Percentiles rank a stretch among this genome's conserved stretches.
Conservation (phyloP, 2,888 invertebrate species). For the Eremobia ochroleuca region DNA sequence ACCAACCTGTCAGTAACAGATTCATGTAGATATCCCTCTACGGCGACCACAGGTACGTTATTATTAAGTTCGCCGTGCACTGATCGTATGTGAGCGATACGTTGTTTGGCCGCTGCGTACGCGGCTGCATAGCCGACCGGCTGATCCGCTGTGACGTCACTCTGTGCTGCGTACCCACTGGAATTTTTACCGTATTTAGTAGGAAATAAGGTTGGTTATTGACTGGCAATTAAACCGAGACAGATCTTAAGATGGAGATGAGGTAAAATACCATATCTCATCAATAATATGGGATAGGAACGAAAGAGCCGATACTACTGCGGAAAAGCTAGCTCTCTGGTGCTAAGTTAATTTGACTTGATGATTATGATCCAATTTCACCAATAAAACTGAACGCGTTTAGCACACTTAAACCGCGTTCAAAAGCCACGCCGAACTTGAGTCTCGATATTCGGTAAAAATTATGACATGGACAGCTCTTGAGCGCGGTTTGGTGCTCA, state of each 20-base stretch:
- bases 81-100: conserved; percentile 91
- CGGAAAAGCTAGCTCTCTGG: not conserved
- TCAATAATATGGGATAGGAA: not conserved
- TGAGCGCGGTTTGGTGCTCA: not conserved
- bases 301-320: not conserved
- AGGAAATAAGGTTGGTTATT: not conserved
- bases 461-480: not conserved
- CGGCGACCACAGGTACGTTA: conserved; percentile 93
- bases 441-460: not conserved
- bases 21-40: conserved; percentile 95
- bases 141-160: conserved; percentile 93
- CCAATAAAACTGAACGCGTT: not conserved
- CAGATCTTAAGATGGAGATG: not conserved
- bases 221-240: not conserved
- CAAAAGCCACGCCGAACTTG: not conserved
- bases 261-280: not conserved
- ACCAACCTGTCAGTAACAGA: conserved; percentile 91
- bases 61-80: conserved; percentile 90
- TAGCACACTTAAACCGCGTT: not conserved
- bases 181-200: conserved; percentile 32
- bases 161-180: conserved; percentile 92
- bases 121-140: conserved; percentile 95
- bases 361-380: not conserved
- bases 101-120: conserved; percentile 94
- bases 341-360: not conserved